Evolutionary conservation across 1,140 invertebrate species (phyloP).

Genomic region (Anastrepha ludens): DNA sequence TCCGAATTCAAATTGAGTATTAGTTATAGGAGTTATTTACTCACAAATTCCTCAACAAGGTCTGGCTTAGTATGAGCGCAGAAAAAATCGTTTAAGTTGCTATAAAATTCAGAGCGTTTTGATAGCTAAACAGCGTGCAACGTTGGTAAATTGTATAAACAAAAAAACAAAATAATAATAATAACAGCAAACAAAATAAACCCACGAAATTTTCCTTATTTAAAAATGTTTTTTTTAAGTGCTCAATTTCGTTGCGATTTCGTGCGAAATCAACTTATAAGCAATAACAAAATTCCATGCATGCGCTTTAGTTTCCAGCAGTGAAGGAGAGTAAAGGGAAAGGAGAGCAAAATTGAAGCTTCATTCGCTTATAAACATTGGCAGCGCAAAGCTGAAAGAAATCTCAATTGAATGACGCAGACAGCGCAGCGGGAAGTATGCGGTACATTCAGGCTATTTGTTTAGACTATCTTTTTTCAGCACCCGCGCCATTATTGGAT

Average conservation of each 20-base stretch:
- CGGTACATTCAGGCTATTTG: background rate
- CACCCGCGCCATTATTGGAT: background rate
- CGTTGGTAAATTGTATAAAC: background rate
- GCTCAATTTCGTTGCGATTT: background rate
- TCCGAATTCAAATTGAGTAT: background rate
- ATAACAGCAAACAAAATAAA: background rate
- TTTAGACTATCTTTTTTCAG: background rate
- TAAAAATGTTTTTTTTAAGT: background rate
- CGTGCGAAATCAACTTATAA: background rate
- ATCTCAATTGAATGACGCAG: too few species aligned
- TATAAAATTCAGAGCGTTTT: background rate
- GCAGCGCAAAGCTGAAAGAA: too few species aligned
- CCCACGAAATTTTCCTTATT: too few species aligned
- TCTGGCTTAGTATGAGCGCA: background rate
- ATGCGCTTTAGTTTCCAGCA: too few species aligned
- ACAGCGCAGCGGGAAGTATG: background rate
- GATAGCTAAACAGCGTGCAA: background rate
- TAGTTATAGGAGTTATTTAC: background rate
- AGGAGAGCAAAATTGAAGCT: background rate
- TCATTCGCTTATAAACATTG: too few species aligned
- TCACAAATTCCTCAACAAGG: too few species aligned
- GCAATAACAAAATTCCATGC: background rate
- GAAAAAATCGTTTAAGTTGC: constrained; percentile 7
- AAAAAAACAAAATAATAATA: background rate
- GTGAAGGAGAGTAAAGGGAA: too few species aligned